phyloP scores from a whole-genome alignment of 2,113 vertebrate genomes.

The Prochilodus magdalenae region DNA sequence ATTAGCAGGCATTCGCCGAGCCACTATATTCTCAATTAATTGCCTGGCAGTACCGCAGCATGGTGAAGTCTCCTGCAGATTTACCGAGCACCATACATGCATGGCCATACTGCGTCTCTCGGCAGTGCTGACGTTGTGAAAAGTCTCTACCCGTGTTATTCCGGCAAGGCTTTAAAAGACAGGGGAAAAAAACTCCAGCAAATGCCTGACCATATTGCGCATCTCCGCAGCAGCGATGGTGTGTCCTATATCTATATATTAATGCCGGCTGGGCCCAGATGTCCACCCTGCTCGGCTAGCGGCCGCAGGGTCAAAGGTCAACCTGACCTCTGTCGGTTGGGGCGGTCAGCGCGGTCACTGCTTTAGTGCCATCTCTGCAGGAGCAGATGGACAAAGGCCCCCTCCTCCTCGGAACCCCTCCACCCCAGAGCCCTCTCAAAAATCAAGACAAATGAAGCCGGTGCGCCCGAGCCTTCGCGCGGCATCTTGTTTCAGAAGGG shows the following conservation, averaged over 20 bases:
- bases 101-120: too few relatives aligned
- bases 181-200: neutral
- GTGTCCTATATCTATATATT: constrained; percentile 16
- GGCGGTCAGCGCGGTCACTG: constrained; percentile 77
- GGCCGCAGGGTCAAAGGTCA: constrained; percentile 77
- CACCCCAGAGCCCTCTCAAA: constrained; percentile 67
- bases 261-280: constrained; percentile 71
- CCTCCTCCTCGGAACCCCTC: constrained; percentile 65
- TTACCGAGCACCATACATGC: too few relatives aligned
- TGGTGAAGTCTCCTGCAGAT: too few relatives aligned
- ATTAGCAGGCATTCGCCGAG: too few relatives aligned
- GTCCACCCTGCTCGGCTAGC: constrained; percentile 68
- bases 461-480: neutral
- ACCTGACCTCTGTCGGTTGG: constrained; percentile 80
- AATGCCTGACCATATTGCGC: constrained; percentile 39
- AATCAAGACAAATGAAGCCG: constrained; percentile 78
- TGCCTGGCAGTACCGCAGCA: too few relatives aligned
- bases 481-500: constrained; percentile 32
- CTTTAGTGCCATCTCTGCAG: constrained; percentile 78
- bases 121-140: too few relatives aligned
- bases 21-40: too few relatives aligned
- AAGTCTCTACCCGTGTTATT: too few relatives aligned
- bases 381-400: constrained; percentile 87
- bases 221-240: neutral
- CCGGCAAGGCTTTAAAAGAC: too few relatives aligned